Conservation (phyloP, 2,113 vertebrate species). For the Mionectes macconnelli region DNA sequence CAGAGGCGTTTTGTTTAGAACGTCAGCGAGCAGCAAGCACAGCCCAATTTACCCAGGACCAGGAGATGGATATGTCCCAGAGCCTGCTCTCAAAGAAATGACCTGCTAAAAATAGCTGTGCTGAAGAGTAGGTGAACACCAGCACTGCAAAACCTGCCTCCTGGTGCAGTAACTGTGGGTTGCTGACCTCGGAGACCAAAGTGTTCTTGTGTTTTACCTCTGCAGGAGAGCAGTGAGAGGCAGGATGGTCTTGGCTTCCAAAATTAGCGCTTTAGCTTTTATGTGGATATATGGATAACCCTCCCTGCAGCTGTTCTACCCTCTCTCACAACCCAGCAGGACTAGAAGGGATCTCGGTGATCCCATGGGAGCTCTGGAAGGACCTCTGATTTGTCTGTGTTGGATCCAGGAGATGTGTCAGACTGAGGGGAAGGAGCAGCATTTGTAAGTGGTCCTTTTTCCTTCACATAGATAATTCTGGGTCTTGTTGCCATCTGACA, state of each 20-base stretch:
- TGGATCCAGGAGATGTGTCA: not conserved
- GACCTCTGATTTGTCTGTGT: not conserved
- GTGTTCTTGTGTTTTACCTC: not conserved
- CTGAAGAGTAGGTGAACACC: not conserved
- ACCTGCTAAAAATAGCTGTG: not conserved
- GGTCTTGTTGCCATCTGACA: not conserved
- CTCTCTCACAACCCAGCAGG: not conserved
- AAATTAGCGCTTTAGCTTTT: not conserved
- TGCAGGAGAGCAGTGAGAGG: not conserved
- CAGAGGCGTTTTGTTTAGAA: not conserved
- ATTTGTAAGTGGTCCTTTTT: not conserved
- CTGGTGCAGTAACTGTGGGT: not conserved
- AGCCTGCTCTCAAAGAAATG: not conserved
- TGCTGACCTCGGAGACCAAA: not conserved
- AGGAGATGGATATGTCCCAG: not conserved
- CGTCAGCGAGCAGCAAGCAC: not conserved
- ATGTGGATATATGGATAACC: rapidly evolving
- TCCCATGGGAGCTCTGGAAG: not conserved
- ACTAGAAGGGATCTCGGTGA: not conserved
- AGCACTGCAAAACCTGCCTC: not conserved
- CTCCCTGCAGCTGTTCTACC: not conserved
- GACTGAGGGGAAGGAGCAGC: not conserved
- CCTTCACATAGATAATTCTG: not conserved
- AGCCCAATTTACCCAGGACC: not conserved
- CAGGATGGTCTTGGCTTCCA: not conserved